Conservation (phyloP, 2,797 vertebrate genomes). For the Sebastes nivosus region DNA sequence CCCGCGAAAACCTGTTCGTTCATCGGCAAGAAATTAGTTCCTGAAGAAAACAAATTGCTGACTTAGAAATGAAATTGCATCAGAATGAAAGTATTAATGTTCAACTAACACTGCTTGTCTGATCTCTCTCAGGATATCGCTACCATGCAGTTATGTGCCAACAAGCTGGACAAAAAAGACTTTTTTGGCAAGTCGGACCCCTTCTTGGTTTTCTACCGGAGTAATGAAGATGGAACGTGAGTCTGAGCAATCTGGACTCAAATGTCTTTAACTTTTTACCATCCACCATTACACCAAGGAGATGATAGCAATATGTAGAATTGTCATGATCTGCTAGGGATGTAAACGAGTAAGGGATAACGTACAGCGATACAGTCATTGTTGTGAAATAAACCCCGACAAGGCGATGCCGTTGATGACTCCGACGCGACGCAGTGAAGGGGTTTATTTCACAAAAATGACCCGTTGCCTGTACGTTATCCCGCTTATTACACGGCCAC, state of each 20-base stretch:
- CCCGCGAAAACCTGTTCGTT: neutral
- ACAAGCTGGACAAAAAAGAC: slow-evolving; percentile 98
- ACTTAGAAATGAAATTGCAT: slow-evolving; percentile 26
- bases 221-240: slow-evolving; percentile 98
- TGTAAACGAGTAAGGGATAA: neutral
- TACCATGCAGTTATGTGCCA: slow-evolving; percentile 97
- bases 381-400: neutral
- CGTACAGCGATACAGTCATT: neutral
- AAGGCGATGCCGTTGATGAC: neutral
- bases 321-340: neutral
- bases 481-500: neutral
- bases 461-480: neutral
- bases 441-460: neutral
- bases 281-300: too few species aligned
- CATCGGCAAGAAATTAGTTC: neutral
- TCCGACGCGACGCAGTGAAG: neutral
- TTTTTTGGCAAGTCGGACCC: slow-evolving; percentile 98
- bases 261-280: neutral
- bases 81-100: slow-evolving; percentile 9
- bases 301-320: neutral
- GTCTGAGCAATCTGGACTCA: slow-evolving; percentile 33
- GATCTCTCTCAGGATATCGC: slow-evolving; percentile 86
- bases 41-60: slow-evolving; percentile 11
- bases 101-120: slow-evolving; percentile 5
- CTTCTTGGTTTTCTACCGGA: slow-evolving; percentile 97